Evolutionary conservation across 2,888 invertebrate genomes (phyloP).

Genomic region (Ceratothoa steindachneri): DNA sequence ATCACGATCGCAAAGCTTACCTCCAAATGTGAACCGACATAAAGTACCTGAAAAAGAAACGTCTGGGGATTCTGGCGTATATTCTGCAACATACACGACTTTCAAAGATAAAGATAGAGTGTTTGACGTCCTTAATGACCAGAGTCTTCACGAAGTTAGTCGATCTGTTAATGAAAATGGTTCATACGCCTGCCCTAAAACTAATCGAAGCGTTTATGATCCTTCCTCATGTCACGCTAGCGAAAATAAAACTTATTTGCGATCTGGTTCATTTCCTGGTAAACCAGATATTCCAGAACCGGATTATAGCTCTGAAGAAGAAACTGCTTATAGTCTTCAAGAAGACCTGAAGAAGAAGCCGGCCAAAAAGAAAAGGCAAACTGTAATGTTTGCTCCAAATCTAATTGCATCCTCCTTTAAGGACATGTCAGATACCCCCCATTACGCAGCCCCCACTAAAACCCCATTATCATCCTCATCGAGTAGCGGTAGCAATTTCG

Average conservation of each 20-base stretch:
- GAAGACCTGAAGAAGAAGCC: constrained; percentile 38
- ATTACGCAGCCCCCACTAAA: constrained; percentile 45
- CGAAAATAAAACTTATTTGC: constrained; percentile 9
- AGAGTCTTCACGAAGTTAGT: constrained; percentile 1
- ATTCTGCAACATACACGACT: constrained; percentile 49
- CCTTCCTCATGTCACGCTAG: constrained; percentile 45
- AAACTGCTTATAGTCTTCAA: constrained; percentile 34
- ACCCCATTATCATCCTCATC: constrained; percentile 15
- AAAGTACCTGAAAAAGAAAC: constrained; percentile 36
- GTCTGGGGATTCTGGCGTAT: constrained; percentile 38
- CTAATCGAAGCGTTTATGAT: constrained; percentile 33
- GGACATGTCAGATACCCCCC: constrained; percentile 32
- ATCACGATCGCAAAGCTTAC: constrained; percentile 50
- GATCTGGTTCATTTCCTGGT: neutral
- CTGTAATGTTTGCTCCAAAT: constrained; percentile 40
- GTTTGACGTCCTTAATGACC: constrained; percentile 11
- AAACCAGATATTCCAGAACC: constrained; percentile 82
- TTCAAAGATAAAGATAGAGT: constrained; percentile 29
- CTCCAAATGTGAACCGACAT: constrained; percentile 50
- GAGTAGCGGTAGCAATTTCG: constrained; percentile 39
- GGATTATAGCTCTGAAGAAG: constrained; percentile 69
- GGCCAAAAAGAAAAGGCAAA: constrained; percentile 41
- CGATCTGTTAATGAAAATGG: constrained; percentile 30
- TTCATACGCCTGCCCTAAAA: constrained; percentile 43
- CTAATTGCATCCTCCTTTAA: constrained; percentile 23